Evolutionary conservation across 2,888 invertebrate species (phyloP), one percentile per base, ranked within the genome.

Genomic region (Synergus gifuensis): DNA sequence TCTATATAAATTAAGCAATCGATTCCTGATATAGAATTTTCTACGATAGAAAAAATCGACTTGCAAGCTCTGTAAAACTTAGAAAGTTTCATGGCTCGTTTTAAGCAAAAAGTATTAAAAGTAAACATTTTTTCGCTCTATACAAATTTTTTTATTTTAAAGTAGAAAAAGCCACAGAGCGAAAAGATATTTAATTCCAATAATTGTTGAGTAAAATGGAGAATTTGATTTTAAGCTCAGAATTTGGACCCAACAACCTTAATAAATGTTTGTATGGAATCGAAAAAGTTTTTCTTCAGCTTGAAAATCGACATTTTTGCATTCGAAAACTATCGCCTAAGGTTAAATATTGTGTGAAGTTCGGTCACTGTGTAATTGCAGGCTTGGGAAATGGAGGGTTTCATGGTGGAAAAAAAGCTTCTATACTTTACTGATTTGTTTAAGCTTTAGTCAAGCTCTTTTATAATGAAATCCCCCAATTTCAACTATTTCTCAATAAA

Each of bases 271-370:
- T 58, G 54, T 58, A 58, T 4, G 54, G 3, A 58, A 58, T n/a
- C 11, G 42, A 66, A 62, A 40, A 36, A 46, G 22, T 69, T 18
- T 69, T 49, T 69, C 49, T 73, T 73, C 54, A 54, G 73, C 54
- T 54, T 73, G 40, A 40, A 73, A 73, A 40, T 54, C 36, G 73
- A 22, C 9, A 54, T 73, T 49, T 49, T 54, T 54, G 54, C 73
- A 54, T 54, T 40, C 73, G 73, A 73, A n/a, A 54, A 54, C n/a
- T 73, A 73, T 73, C n/a, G 73, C 54, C 73, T 73, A 40, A 73
- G 73, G 36, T 28, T 49, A 36, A 11, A 54, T 73, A 9, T 54
- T 54, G 54, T 49, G 73, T n/a, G 73, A 54, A 54, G 40, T 36
- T 73, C n/a, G 40, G 11, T 73, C n/a, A 54, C 36, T 73, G 73